phyloP scores from a whole-genome alignment of 1,140 invertebrate genomes.

The Eulimnadia texana region DNA sequence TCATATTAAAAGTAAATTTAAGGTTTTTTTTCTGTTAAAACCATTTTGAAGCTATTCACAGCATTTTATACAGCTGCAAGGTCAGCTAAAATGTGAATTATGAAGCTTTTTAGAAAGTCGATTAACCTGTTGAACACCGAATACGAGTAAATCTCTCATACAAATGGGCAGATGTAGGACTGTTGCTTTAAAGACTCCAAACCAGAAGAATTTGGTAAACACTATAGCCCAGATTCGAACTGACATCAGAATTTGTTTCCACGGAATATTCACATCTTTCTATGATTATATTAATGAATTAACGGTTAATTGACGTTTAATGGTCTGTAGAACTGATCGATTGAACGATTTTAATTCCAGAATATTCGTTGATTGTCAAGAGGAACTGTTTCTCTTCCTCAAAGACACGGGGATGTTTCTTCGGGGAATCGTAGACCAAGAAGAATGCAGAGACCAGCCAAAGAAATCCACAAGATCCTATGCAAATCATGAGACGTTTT shows the following conservation, averaged over 20 bases:
- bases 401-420: conserved; percentile 34
- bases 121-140: conserved; percentile 36
- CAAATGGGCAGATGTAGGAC: conserved; percentile 41
- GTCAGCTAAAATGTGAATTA: too few species aligned
- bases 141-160: conserved; percentile 39
- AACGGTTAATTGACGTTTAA: too few species aligned
- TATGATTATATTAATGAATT: too few species aligned
- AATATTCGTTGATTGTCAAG: conserved; percentile 6
- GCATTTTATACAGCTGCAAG: too few species aligned
- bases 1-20: too few species aligned
- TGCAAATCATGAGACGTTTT: not conserved
- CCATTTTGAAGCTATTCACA: too few species aligned
- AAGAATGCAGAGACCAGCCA: conserved; percentile 32
- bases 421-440: conserved; percentile 34
- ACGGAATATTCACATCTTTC: conserved; percentile 27
- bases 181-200: conserved; percentile 44
- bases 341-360: not conserved
- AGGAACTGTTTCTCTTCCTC: conserved; percentile 33
- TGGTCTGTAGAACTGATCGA: too few species aligned
- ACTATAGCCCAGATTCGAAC: conserved; percentile 39
- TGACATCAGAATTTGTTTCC: conserved; percentile 36
- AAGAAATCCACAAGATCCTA: conserved; percentile 26
- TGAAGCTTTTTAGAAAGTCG: not conserved
- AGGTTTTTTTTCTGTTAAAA: too few species aligned
- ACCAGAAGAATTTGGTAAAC: conserved; percentile 39